Base-by-base conservation (phyloP, 2,888 invertebrate genomes). In the Orthonevra nobilis region DNA sequence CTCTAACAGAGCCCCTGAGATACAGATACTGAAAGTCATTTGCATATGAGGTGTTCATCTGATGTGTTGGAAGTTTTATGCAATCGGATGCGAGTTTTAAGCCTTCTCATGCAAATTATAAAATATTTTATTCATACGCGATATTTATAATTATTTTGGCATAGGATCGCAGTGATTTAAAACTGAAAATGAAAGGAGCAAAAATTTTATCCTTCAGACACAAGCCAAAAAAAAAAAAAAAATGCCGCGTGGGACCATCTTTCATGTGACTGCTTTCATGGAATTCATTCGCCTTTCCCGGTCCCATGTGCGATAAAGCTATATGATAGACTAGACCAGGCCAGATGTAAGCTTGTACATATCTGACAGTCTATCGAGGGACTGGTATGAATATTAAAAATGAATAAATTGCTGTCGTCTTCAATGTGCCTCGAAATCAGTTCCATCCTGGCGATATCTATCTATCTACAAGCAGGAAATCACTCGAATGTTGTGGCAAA, bases 111-210 rank as follows among this genome's bases (percentile, higher is more conserved):
- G 77, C 73, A 66, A 73, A 79, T 73, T 34, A 54, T 46, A 54
- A 28, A 23, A 77, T 77, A 72, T 70, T 63, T 77, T 79, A 79
- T 79, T 79, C 77, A 79, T 79, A 79, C 36, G 54, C 32, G 38
- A 60, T 66, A 60, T 46, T 60, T 66, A 60, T 46, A 66, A 77
- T 64, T 72, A 60, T 44, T 54, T 64, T 60, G 44, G 64, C 50
- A 73, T 61, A 52, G 19, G 28, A 46, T 52, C 52, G 26, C 17
- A 23, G 38, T 12, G 48, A 61, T 48, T 61, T 61, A 19, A 36
- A n/a, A n/a, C n/a, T n/a, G n/a, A n/a, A n/a, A n/a, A n/a, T n/a
- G n/a, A n/a, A n/a, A n/a, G n/a, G n/a, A n/a, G n/a, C n/a, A n/a
- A n/a, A 61, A 28, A 14, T 14, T 36, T n/a, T 48, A 15, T 32